Evolutionary conservation across 2,113 vertebrate genomes (phyloP), one percentile per base, ranked within the genome.

Genomic region (Onychorhynchus coronatus): DNA sequence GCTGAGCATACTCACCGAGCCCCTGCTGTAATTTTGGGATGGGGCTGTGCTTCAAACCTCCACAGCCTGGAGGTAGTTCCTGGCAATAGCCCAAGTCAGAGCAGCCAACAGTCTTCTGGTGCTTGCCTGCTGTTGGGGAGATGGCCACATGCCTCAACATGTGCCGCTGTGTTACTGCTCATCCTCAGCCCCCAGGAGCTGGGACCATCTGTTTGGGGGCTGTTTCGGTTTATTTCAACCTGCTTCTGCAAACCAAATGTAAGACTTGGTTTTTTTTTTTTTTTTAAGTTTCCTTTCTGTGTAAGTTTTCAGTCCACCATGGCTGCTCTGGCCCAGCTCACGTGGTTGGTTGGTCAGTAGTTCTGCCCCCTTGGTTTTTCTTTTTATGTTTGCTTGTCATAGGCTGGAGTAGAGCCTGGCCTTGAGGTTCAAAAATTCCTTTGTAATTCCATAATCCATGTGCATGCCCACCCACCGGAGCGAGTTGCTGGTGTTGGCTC

Each of bases 401-500:
- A 42, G 93, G 93, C 49, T 61, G 42, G 94, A 93, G 71, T 74
- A 73, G 80, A 94, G 77, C 93, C 68, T 20, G 42, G 59, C 77
- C 83, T 79, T 33, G 58, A 80, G 56, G 78, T 75, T 96, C 78
- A n/a, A n/a, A n/a, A 61, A 19, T 93, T 86, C 66, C 95, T 95
- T 73, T 85, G 62, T 41, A 28, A 7, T 94, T 89, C 93, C 91
- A 49, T 95, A 66, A 91, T 89, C 94, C 86, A 33, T 94, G 95
- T 97, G 98, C 98, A 97, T 97, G 97, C 80, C 92, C 88, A 85
- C 85, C 87, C 84, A 86, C 93, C 16, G 11, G 71, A 95, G 93
- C 39, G 6, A 68, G 97, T 95, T 95, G 96, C 97, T 96, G 97
- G 96, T 97, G 80, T 95, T 1, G n/a, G 91, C 95, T 92, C 93